Conservation (phyloP, 2,113 vertebrate genomes). For the Puffinus mauretanicus region DNA sequence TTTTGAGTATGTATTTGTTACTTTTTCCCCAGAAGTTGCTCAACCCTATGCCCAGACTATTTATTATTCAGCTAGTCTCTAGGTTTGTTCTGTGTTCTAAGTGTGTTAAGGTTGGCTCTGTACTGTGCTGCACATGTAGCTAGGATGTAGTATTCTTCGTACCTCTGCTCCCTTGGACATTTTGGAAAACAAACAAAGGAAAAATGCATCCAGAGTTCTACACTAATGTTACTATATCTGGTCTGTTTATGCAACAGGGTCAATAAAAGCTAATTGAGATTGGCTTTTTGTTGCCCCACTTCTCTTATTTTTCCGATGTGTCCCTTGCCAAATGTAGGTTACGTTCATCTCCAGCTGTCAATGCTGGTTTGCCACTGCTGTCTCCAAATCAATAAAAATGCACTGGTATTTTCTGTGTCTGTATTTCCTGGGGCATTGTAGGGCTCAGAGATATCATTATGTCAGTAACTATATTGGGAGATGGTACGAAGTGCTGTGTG, state of each 20-base stretch:
- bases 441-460: not conserved
- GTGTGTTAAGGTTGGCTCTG: not conserved
- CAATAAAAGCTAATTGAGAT: constrained; percentile 4
- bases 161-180: not conserved
- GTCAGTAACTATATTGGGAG: not conserved
- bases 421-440: not conserved
- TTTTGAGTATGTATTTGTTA: not conserved
- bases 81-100: not conserved
- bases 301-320: not conserved
- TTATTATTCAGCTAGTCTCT: not conserved
- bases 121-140: not conserved
- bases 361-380: not conserved
- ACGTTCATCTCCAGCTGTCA: not conserved
- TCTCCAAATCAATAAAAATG: not conserved
- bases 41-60: not conserved
- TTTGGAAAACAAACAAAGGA: not conserved
- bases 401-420: not conserved
- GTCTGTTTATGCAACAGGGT: not conserved
- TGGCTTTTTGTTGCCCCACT: not conserved
- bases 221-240: not conserved
- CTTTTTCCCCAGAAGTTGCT: not conserved
- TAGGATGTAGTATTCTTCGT: not conserved
- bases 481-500: not conserved
- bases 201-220: not conserved
- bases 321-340: not conserved